A percentile compares a stretch with the other conserved stretches of the same genome.
Conservation (phyloP, 2,888 invertebrate species). For the Hedychridium roseum region DNA sequence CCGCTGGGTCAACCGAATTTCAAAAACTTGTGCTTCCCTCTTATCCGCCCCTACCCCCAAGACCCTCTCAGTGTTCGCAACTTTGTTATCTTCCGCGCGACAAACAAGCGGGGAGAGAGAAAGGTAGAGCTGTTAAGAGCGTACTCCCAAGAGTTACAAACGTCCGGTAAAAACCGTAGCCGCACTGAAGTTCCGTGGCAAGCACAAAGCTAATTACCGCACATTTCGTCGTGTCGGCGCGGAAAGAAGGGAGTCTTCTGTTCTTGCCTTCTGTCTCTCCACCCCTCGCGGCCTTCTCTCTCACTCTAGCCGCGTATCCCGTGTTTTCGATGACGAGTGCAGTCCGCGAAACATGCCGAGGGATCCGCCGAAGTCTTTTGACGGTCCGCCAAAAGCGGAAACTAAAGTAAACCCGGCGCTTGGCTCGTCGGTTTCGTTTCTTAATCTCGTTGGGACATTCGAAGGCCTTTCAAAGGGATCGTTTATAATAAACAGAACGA, state of each 20-base stretch:
- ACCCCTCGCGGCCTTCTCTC: slow-evolving; percentile 6
- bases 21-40: no score
- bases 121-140: slow-evolving; percentile 24
- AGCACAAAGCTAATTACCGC: slow-evolving; percentile 49
- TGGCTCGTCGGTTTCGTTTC: no score
- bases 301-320: slow-evolving; percentile 9
- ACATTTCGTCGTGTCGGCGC: slow-evolving; percentile 41
- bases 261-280: slow-evolving; percentile 9
- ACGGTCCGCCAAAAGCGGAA: slow-evolving; percentile 8
- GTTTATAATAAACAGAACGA: no score
- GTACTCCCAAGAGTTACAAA: slow-evolving; percentile 40
- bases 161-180: slow-evolving; percentile 41
- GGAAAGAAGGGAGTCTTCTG: slow-evolving; percentile 29
- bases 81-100: background rate
- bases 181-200: slow-evolving; percentile 24
- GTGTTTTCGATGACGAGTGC: slow-evolving; percentile 15
- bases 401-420: no score
- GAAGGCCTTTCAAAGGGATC: no score
- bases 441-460: no score
- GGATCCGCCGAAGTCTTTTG: slow-evolving; percentile 11
- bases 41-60: no score
- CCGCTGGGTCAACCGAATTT: no score
- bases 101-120: background rate
- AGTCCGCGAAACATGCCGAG: slow-evolving; percentile 15
- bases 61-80: no score